Evolutionary conservation across 2,888 invertebrate species (phyloP), one percentile per base, ranked within the genome.

Genomic region (Diarsia rubi): DNA sequence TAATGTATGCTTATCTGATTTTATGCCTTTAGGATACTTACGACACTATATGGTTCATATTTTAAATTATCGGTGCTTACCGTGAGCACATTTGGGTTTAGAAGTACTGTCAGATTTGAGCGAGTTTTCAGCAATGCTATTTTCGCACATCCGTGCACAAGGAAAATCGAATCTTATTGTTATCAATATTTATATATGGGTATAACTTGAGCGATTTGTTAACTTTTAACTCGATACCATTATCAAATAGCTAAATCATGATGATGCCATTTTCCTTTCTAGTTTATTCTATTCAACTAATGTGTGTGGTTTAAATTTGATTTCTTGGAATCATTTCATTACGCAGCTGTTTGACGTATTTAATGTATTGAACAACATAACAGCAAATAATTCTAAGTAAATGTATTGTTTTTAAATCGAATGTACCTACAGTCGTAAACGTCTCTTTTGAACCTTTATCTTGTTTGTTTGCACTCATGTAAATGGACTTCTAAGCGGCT

Each of bases 381-480:
- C 76, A 75, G 63, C 68, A 69, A 69, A 79, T 77, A 75, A 79
- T 74, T 82, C 71, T 64, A 74, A 73, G 65, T 67, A 27, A 84
- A 78, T 74, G 31, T 73, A 76, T 87, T 88, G 86, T 87, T 89
- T 88, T 88, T 86, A 85, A 86, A 72, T 66, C 74, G 82, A 84
- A 83, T 80, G 78, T 82, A 82, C 42, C 4, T 75, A 73, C 63
- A 37, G 69, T 69, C 82, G 84, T 88, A 84, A 87, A 79, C 84
- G 79, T 87, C 78, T 86, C 84, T 86, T 88, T 88, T 90, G 91
- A 91, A 92, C 90, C 86, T 90, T 91, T 94, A 94, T 94, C 93
- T 89, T 93, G 90, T 93, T 93, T 93, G 89, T 87, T 85, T 88
- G 85, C 84, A 74, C 81, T 79, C 83, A 78, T 85, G 84, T 83